Conservation (phyloP, 2,888 invertebrate genomes). For the Athripsodes cinereus region DNA sequence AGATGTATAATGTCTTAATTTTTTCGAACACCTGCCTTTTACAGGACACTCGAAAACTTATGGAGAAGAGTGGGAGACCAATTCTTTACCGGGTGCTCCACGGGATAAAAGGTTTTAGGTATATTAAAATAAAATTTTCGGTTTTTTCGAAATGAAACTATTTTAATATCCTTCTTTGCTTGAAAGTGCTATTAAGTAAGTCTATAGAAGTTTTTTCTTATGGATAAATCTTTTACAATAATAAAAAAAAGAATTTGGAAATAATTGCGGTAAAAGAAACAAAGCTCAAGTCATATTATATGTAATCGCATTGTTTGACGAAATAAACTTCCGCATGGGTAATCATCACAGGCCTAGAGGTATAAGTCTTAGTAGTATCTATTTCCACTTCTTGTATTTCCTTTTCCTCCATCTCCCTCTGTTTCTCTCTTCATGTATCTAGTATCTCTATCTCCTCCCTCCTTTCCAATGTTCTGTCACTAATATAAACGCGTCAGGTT, state of each 20-base stretch:
- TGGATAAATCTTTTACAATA: too few species aligned
- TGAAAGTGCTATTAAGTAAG: too few species aligned
- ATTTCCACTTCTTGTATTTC: background rate
- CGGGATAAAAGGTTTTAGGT: too few species aligned
- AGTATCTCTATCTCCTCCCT: background rate
- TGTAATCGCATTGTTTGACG: conserved; percentile 1
- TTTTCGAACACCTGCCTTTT: too few species aligned
- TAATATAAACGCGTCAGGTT: conserved; percentile 28
- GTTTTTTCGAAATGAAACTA: too few species aligned
- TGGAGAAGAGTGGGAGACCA: too few species aligned
- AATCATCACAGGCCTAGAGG: conserved; percentile 6
- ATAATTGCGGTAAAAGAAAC: background rate
- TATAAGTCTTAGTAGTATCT: background rate
- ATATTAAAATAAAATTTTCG: too few species aligned
- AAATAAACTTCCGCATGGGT: conserved; percentile 12
- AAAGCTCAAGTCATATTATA: background rate
- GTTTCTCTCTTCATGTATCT: background rate
- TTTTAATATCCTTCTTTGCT: too few species aligned
- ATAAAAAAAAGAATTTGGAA: background rate
- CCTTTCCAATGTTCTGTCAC: conserved; percentile 22
- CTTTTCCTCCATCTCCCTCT: background rate
- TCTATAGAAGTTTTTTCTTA: too few species aligned
- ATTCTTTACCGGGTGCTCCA: too few species aligned
- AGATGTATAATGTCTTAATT: too few species aligned
- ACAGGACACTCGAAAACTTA: too few species aligned